Conservation (phyloP, 2,888 invertebrate genomes). For the Diarsia brunnea region DNA sequence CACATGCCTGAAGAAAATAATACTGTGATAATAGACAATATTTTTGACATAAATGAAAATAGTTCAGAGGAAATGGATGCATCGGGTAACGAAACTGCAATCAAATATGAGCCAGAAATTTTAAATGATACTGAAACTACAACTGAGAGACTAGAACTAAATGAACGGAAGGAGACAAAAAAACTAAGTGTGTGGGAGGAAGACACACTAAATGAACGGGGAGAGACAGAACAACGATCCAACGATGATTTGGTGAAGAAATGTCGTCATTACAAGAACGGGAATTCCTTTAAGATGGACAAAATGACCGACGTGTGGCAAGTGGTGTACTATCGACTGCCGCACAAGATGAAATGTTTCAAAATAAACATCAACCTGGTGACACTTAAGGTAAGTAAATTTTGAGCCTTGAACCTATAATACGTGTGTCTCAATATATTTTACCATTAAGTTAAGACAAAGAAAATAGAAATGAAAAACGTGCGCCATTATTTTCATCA, state of each 20-base stretch:
- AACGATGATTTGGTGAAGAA: slow-evolving; percentile 15
- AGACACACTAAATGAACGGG: neutral
- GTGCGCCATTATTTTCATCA: neutral
- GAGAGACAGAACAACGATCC: neutral
- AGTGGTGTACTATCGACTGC: slow-evolving; percentile 70
- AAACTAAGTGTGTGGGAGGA: neutral
- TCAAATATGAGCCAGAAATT: slow-evolving; percentile 1
- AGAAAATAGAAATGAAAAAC: neutral
- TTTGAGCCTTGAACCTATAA: neutral
- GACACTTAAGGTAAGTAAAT: slow-evolving; percentile 64
- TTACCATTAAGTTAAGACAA: neutral
- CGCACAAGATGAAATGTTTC: slow-evolving; percentile 72
- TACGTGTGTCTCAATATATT: neutral
- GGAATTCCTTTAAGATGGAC: slow-evolving; percentile 52
- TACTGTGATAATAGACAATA: neutral
- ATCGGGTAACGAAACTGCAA: neutral
- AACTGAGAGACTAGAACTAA: slow-evolving; percentile 11
- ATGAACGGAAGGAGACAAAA: neutral
- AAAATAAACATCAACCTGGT: slow-evolving; percentile 70
- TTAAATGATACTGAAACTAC: neutral
- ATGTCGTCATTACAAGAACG: slow-evolving; percentile 60
- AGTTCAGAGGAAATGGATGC: slow-evolving; percentile 18
- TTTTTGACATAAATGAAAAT: slow-evolving; percentile 16
- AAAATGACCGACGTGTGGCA: slow-evolving; percentile 76
- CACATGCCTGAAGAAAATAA: neutral